Base-by-base conservation (phyloP, 2,797 vertebrate species). In the Rhynchonycteris naso region DNA sequence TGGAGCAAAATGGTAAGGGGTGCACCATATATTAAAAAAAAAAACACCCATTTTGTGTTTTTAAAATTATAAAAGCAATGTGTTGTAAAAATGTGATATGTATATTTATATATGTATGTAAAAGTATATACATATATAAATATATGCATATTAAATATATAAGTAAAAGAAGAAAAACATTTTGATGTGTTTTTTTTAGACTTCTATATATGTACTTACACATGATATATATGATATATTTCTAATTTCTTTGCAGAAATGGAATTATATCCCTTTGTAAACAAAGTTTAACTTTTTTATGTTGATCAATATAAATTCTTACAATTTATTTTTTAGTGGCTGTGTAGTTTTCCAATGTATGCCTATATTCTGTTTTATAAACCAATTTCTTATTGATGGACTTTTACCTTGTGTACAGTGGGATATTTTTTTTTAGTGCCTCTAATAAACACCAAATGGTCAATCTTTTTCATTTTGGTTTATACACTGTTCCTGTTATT, bases 1-100 rank as follows among this genome's bases (percentile, higher is more conserved):
- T 99, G 94, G 98, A 98, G 63, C 98, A 98, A 97, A 99, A 99
- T 76, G 97, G 99, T 99, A 98, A 99, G 96, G 96, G 95, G 9
- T 19, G 2, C 1, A 1, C 13, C 1, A 0, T 38, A 14, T 19
- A 43, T 78, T 71, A 71, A 79, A 50, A 79, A 83, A 14, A 72
- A 24, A 10, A 24, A 76, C 82, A 50, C 24, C 38, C 1, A 18
- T n/a, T 72, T 86, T 90, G 11, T 78, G 5, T 43, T 43, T 50
- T 78, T 35, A 43, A 38, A 87, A 69, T 68, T 81, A 24, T 71
- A 86, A 90, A 92, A 88, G 0, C 2, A 33, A 38, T 15, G 35
- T 5, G 12, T 47, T 63, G 3, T 91, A 58, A 84, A 85, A 47
- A 13, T 58, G 61, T n/a, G 92, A 13, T 58, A 56, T 72, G 26